Evolutionary conservation across 2,113 vertebrate genomes (phyloP), one percentile per base, ranked within the genome.

Genomic region (Mustela lutreola): DNA sequence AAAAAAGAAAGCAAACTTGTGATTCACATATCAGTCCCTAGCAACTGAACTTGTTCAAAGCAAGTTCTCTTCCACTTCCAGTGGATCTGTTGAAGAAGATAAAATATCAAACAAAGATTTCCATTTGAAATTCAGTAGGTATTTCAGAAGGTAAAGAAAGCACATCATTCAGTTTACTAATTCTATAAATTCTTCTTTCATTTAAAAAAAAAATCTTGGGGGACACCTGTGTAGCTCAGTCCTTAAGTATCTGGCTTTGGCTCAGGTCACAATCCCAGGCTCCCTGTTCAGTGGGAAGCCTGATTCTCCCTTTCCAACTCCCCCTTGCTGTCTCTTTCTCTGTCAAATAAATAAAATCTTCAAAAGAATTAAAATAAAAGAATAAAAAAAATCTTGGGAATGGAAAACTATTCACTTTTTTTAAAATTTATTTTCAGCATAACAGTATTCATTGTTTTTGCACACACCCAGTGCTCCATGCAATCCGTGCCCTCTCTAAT

Each of bases 381-480:
- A 62, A 24, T 62, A 63, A 5, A 15, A 19, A 70, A 28, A 33
- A 24, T 84, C 21, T 87, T 92, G 22, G 79, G 33, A 93, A 48
- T 97, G 45, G 89, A 97, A 84, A 42, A 39, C 8, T 42, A 53
- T 73, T 97, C 83, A 73, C 24, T 75, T 92, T 97, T 93, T 85
- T 42, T 1, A 42, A 42, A 42, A 42, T 42, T 42, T 42, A 42
- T 42, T 42, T 42, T 42, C 42, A 42, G 42, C 42, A 5, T 42
- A 42, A 42, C 5, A 42, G 42, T 42, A 42, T 42, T 42, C 42
- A 42, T 42, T 42, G 42, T 42, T 42, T 42, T 42, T 42, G 42
- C 42, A 42, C 42, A 42, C 42, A 42, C 42, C 42, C 42, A 42
- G 42, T 42, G 42, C 42, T 42, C 42, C 42, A 42, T 42, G 42